phyloP scores from a whole-genome alignment of 2,888 invertebrate species.

The Agonopterix subpropinquella region DNA sequence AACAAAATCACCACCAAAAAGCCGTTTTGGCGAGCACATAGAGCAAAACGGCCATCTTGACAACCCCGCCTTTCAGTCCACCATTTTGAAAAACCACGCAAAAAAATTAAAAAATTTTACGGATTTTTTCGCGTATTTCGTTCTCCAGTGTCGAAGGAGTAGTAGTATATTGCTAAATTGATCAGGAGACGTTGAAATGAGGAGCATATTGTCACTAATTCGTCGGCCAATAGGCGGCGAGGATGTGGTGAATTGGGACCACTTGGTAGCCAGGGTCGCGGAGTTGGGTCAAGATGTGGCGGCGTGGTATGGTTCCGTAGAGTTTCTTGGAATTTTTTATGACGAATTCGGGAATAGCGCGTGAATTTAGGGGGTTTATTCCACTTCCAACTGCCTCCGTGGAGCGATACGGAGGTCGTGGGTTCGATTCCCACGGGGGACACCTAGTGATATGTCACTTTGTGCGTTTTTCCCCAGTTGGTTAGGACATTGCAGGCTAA shows the following conservation, averaged over 20 bases:
- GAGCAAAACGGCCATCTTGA: not conserved
- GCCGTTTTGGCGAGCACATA: conserved; percentile 64
- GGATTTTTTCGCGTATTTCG: conserved; percentile 9
- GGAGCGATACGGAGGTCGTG: too few species aligned
- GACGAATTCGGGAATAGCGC: too few species aligned
- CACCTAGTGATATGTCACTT: too few species aligned
- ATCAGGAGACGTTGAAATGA: conserved; percentile 52
- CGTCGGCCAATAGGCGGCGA: conserved; percentile 50
- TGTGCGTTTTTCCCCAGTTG: too few species aligned
- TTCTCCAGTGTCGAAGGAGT: conserved; percentile 18
- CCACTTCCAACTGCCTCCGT: too few species aligned
- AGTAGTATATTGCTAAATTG: conserved; percentile 57
- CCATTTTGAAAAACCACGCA: conserved; percentile 14
- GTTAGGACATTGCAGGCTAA: too few species aligned
- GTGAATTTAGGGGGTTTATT: too few species aligned
- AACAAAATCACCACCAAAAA: conserved; percentile 18
- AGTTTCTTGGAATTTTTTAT: too few species aligned
- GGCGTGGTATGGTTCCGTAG: not conserved
- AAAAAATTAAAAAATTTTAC: conserved; percentile 5
- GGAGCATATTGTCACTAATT: conserved; percentile 54
- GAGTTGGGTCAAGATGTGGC: conserved; percentile 39
- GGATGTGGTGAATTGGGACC: conserved; percentile 59
- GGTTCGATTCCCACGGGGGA: too few species aligned
- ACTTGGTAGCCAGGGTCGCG: conserved; percentile 64
- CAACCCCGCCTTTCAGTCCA: conserved; percentile 7